Conservation (phyloP, 2,888 invertebrate species). For the Myopa tessellatipennis region DNA sequence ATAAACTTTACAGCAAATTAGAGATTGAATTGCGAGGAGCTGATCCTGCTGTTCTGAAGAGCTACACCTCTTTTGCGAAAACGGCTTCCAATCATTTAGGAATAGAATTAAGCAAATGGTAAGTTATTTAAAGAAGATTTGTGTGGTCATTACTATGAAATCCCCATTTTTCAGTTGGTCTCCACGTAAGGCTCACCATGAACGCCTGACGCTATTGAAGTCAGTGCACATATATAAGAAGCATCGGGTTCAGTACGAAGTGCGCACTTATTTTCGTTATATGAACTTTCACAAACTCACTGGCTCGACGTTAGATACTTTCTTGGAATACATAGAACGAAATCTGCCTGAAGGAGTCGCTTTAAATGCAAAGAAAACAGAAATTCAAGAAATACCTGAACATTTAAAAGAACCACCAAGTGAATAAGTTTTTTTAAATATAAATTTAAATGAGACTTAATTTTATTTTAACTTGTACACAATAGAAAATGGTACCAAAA, state of each 20-base stretch:
- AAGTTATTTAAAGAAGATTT: slow-evolving; percentile 47
- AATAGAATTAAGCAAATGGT: slow-evolving; percentile 79
- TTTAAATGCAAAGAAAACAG: slow-evolving; percentile 87
- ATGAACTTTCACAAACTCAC: slow-evolving; percentile 87
- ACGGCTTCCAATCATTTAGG: slow-evolving; percentile 85
- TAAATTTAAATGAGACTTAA: not conserved
- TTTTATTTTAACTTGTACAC: not conserved
- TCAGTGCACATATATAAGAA: slow-evolving; percentile 93
- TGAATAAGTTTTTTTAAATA: not conserved
- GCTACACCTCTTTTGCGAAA: slow-evolving; percentile 87
- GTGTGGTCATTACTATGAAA: not conserved
- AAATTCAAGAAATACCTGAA: slow-evolving; percentile 72
- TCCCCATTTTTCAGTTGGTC: slow-evolving; percentile 73
- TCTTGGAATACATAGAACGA: slow-evolving; percentile 94
- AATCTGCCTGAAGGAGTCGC: slow-evolving; percentile 98
- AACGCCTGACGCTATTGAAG: slow-evolving; percentile 84
- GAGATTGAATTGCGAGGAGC: slow-evolving; percentile 89
- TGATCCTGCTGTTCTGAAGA: slow-evolving; percentile 87
- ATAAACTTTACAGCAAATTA: slow-evolving; percentile 84
- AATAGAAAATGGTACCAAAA: slow-evolving; percentile 4
- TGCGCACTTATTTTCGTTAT: slow-evolving; percentile 89
- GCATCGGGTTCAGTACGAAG: slow-evolving; percentile 95
- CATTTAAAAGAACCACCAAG: slow-evolving; percentile 70
- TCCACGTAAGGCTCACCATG: slow-evolving; percentile 78
- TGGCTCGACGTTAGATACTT: slow-evolving; percentile 94